A percentile compares a stretch with the other conserved stretches of the same genome.
Conservation (phyloP, 2,113 vertebrate species). For the Petaurus breviceps region DNA sequence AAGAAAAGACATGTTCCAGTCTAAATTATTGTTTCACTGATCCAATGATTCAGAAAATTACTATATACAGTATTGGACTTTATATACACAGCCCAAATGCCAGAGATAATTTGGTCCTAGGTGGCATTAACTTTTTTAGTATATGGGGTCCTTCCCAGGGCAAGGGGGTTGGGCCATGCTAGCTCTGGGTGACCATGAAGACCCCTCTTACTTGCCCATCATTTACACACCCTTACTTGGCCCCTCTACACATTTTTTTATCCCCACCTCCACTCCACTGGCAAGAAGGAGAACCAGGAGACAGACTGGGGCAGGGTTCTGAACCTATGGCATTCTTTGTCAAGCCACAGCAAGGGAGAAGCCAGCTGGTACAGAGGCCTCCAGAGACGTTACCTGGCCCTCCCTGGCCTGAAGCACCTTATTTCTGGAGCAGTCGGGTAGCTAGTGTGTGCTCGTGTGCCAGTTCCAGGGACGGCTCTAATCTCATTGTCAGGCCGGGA, state of each 20-base stretch:
- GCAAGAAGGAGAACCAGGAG: background rate
- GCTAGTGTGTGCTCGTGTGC: background rate
- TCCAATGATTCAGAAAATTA: background rate
- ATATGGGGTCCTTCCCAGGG: background rate
- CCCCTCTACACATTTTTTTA: background rate
- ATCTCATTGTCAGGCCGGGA: slow-evolving; percentile 72
- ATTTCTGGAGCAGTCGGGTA: background rate
- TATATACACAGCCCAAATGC: background rate
- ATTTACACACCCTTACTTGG: background rate
- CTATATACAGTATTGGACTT: background rate
- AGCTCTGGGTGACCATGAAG: too few relatives aligned
- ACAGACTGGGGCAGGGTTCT: background rate
- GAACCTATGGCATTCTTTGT: background rate
- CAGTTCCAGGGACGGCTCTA: slow-evolving; percentile 62
- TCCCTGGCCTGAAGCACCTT: slow-evolving; percentile 61
- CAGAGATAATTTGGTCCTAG: background rate
- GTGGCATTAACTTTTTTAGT: background rate
- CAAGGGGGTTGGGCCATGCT: background rate
- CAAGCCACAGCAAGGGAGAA: background rate
- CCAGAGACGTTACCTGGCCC: slow-evolving; percentile 58
- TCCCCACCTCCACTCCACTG: background rate
- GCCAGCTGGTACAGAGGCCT: slow-evolving; percentile 68
- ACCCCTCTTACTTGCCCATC: background rate
- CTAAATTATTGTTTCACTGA: background rate
- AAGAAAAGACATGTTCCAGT: background rate